Percentiles rank a stretch among this genome's conserved stretches.
These are phyloP conservation scores for Triplophysa dalaica DNA, from an alignment of 2,113 vertebrate genomes.

Conservation along the genomic window DNA sequence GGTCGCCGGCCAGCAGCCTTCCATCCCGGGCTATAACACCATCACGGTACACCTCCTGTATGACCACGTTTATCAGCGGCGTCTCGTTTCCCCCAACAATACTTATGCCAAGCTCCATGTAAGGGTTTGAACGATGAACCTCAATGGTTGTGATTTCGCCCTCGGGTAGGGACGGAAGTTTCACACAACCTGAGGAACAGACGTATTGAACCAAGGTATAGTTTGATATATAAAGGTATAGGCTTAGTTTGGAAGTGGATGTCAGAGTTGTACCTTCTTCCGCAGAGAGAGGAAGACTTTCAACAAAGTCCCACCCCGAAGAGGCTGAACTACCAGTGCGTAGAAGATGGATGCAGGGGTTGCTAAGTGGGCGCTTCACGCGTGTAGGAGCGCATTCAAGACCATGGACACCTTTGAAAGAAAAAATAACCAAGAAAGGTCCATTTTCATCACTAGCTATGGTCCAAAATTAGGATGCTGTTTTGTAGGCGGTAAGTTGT, in stretches of 20 bases:
- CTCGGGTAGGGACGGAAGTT: conserved; percentile 90
- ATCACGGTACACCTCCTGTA: conserved; percentile 97
- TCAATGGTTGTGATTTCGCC: conserved; percentile 97
- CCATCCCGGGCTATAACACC: conserved; percentile 94
- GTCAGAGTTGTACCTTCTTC: conserved; percentile 65
- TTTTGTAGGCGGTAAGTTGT: background rate
- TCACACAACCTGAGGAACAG: conserved; percentile 72
- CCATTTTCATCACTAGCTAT: background rate
- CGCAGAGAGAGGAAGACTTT: conserved; percentile 68
- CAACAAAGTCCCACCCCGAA: conserved; percentile 77
- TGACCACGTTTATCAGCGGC: conserved; percentile 95
- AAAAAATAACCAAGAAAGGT: background rate
- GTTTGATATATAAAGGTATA: background rate
- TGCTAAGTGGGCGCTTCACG: conserved; percentile 72
- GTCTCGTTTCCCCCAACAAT: conserved; percentile 97
- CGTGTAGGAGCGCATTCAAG: conserved; percentile 64
- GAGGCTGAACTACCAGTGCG: conserved; percentile 66
- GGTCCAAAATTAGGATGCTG: background rate
- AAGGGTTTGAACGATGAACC: conserved; percentile 93
- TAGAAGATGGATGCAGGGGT: conserved; percentile 72
- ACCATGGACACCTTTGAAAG: conserved; percentile 64
- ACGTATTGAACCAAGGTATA: background rate
- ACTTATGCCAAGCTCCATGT: conserved; percentile 94
- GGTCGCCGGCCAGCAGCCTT: conserved; percentile 94
- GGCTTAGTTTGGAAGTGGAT: background rate